Percentiles rank a stretch among this genome's conserved stretches.
These are phyloP conservation scores for Basileuterus tristriatus DNA, from an alignment of 2,797 vertebrate species.

Conservation along the genomic window DNA sequence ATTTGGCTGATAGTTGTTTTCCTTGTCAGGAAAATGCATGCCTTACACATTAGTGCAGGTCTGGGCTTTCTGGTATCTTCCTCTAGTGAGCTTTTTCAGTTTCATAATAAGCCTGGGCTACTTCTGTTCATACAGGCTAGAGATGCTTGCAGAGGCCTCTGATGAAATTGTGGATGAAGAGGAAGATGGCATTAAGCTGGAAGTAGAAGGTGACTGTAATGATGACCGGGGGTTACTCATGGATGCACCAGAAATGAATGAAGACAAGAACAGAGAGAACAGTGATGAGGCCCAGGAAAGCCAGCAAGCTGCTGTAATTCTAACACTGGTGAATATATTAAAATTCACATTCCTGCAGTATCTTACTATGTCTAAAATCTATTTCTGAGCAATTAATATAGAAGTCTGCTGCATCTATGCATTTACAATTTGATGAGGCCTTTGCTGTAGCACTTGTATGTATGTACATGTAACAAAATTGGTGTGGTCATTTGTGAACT, in stretches of 20 bases:
- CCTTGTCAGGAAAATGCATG: neutral
- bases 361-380: neutral
- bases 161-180: constrained; percentile 55
- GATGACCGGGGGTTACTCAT: neutral
- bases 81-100: neutral
- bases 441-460: neutral
- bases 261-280: constrained; percentile 3
- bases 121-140: constrained; percentile 66
- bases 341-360: neutral
- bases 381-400: neutral
- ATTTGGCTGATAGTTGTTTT: neutral
- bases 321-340: constrained; percentile 70
- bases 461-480: neutral
- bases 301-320: neutral
- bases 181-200: constrained; percentile 15
- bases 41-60: neutral
- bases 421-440: neutral
- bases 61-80: neutral
- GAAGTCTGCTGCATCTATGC: neutral
- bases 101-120: neutral
- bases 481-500: neutral
- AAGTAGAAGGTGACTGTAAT: neutral
- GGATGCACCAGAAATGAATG: neutral
- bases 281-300: neutral
- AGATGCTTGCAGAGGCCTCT: constrained; percentile 69